A percentile compares a stretch with the other conserved stretches of the same genome.
phyloP scores from a whole-genome alignment of 2,113 vertebrate genomes.

The Anthoscopus minutus region DNA sequence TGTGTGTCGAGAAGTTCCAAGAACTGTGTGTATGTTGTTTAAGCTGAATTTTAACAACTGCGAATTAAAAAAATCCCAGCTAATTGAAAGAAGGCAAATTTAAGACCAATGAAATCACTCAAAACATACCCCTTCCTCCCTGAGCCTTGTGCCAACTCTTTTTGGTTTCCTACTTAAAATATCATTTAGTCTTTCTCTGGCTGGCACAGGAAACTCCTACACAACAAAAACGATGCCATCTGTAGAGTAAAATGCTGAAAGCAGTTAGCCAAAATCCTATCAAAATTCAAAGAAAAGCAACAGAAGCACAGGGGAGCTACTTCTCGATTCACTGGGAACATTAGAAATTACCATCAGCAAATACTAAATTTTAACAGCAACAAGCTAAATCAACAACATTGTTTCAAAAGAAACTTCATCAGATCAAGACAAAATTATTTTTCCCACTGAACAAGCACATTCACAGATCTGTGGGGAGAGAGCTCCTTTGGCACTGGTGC shows the following conservation, averaged over 20 bases:
- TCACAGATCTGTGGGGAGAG: background rate
- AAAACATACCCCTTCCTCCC: background rate
- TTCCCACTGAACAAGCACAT: rapidly evolving
- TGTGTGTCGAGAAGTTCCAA: background rate
- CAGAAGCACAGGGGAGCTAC: background rate
- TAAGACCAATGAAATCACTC: background rate
- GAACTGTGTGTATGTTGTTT: background rate
- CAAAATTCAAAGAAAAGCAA: background rate
- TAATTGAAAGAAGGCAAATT: background rate
- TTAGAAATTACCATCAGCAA: background rate
- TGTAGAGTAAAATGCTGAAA: background rate
- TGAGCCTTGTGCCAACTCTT: background rate
- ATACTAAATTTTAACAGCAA: background rate
- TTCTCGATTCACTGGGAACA: background rate
- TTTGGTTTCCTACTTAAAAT: background rate
- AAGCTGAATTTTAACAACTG: background rate
- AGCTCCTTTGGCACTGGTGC: rapidly evolving
- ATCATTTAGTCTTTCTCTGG: background rate
- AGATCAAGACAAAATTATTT: background rate
- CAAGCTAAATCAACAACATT: background rate
- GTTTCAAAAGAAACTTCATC: background rate
- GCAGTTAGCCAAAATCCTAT: background rate
- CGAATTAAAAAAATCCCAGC: background rate
- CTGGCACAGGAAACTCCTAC: slow-evolving; percentile 16
- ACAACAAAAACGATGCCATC: background rate